Percentiles rank a stretch among this genome's conserved stretches.
Conservation (phyloP, 2,113 vertebrate species). For the Tenrec ecaudatus region DNA sequence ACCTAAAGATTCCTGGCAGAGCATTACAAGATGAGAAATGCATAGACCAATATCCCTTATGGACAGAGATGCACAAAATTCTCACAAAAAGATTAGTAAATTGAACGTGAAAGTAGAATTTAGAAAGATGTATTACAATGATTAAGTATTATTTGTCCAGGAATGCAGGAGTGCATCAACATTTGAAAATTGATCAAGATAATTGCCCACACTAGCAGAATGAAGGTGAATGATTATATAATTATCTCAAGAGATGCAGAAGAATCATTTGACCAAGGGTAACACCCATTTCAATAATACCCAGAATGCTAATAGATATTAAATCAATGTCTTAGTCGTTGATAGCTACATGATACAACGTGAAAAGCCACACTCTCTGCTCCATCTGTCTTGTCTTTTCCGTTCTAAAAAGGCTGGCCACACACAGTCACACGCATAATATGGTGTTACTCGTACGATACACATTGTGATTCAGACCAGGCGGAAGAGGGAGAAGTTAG, state of each 20-base stretch:
- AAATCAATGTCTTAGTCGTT: background rate
- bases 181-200: background rate
- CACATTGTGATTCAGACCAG: background rate
- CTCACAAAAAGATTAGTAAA: background rate
- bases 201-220: background rate
- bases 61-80: background rate
- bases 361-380: background rate
- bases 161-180: background rate
- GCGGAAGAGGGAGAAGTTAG: background rate
- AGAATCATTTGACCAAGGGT: background rate
- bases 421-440: background rate
- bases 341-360: background rate
- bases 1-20: background rate
- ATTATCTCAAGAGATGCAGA: background rate
- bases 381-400: background rate
- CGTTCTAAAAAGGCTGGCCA: background rate
- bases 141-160: background rate
- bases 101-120: background rate
- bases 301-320: background rate
- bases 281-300: conserved; percentile 3
- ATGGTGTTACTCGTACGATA: background rate
- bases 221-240: background rate
- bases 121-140: background rate
- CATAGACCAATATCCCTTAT: background rate
- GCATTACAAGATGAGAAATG: background rate